Conservation (phyloP, 2,888 invertebrate genomes). For the Cheilosia soror region DNA sequence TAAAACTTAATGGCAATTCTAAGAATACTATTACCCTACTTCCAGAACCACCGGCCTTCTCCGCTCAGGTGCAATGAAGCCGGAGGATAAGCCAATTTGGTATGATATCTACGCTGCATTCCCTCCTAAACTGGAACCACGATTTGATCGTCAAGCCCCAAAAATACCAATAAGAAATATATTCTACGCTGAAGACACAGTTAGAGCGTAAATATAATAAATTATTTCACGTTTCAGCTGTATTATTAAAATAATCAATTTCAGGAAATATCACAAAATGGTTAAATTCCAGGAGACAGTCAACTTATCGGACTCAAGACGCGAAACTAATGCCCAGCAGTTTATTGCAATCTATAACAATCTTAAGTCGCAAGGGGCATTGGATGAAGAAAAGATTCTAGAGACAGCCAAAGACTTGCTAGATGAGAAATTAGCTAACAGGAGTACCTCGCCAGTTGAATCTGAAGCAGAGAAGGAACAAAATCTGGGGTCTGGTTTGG, state of each 20-base stretch:
- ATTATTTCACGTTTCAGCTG: conserved; percentile 77
- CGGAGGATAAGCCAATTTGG: conserved; percentile 96
- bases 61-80: conserved; percentile 90
- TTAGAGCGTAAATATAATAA: conserved; percentile 89
- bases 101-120: conserved; percentile 95
- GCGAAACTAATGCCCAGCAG: conserved; percentile 85
- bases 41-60: conserved; percentile 90
- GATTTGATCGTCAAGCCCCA: conserved; percentile 88
- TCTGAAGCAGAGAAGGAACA: conserved; percentile 10
- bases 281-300: conserved; percentile 85
- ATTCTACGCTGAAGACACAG: conserved; percentile 92
- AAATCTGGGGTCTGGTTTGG: not conserved
- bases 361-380: conserved; percentile 85
- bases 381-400: conserved; percentile 85
- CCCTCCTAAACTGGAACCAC: conserved; percentile 94
- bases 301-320: conserved; percentile 85
- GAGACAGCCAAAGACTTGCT: conserved; percentile 84
- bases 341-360: conserved; percentile 87
- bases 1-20: conserved; percentile 29
- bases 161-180: conserved; percentile 87
- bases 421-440: conserved; percentile 79
- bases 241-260: conserved; percentile 76
- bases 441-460: conserved; percentile 73
- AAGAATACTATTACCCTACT: not conserved
- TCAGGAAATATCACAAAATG: conserved; percentile 88